Evolutionary conservation across 2,888 invertebrate genomes (phyloP).

Genomic region (Agriopis marginaria): DNA sequence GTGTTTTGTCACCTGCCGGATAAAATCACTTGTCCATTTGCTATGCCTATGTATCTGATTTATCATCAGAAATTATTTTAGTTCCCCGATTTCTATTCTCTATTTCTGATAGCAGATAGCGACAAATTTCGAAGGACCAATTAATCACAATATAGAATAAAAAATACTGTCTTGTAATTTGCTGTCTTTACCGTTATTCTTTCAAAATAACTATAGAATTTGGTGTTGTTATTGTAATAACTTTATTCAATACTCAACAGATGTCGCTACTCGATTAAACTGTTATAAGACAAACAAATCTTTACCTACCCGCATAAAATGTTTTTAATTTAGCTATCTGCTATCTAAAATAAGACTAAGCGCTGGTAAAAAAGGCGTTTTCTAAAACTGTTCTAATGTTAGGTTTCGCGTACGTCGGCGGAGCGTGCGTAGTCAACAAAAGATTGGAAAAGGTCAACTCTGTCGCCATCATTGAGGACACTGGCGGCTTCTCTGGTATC

Average conservation of each 20-base stretch:
- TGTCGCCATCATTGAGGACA: conserved; percentile 98
- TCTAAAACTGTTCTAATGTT: conserved; percentile 44
- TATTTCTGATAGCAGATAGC: conserved; percentile 8
- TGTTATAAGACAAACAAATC: background rate
- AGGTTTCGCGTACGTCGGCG: conserved; percentile 98
- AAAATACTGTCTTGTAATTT: background rate
- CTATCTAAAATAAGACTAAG: conserved; percentile 1
- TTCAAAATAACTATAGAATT: background rate
- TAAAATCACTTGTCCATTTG: too few relatives aligned
- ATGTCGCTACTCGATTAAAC: background rate
- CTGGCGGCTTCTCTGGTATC: conserved; percentile 98
- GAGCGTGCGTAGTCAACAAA: conserved; percentile 98
- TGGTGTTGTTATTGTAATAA: too few relatives aligned
- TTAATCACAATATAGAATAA: background rate
- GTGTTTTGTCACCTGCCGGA: too few relatives aligned
- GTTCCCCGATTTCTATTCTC: background rate
- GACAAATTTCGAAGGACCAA: background rate
- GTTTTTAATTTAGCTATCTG: background rate
- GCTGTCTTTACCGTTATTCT: background rate
- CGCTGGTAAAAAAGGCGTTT: background rate
- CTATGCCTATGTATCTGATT: background rate
- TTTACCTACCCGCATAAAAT: background rate
- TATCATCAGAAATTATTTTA: background rate
- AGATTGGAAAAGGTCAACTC: conserved; percentile 98
- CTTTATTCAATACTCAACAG: too few relatives aligned